Conservation (phyloP, 2,888 invertebrate genomes). For the Priocnemis perturbator region DNA sequence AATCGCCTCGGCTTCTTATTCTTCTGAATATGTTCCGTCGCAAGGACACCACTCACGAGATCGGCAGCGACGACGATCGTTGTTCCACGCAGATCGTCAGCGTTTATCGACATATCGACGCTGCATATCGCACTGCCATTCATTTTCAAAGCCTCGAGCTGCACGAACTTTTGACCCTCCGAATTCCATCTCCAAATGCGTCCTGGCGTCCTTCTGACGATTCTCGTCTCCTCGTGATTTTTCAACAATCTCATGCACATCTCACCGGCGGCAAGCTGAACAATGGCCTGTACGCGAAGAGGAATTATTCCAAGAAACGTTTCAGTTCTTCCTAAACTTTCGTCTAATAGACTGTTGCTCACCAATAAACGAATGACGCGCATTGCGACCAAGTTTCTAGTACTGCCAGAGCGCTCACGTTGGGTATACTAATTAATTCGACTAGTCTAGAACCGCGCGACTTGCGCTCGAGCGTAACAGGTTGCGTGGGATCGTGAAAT, state of each 20-base stretch:
- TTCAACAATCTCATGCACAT: slow-evolving; percentile 42
- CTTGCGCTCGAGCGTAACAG: no score
- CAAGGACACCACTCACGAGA: slow-evolving; percentile 58
- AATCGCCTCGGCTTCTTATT: background rate
- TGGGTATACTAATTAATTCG: no score
- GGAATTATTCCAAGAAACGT: no score
- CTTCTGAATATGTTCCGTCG: background rate
- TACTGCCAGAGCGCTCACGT: no score
- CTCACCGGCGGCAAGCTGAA: slow-evolving; percentile 26
- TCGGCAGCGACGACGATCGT: slow-evolving; percentile 66
- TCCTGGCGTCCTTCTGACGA: slow-evolving; percentile 34
- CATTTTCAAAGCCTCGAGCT: slow-evolving; percentile 49
- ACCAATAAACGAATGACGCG: no score
- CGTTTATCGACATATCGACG: slow-evolving; percentile 42
- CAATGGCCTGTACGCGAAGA: slow-evolving; percentile 33
- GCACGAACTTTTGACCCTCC: slow-evolving; percentile 41
- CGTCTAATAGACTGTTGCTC: no score
- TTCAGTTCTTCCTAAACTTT: no score
- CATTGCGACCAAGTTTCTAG: no score
- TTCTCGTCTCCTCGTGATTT: slow-evolving; percentile 23
- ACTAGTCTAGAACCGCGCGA: no score
- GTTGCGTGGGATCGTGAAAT: no score
- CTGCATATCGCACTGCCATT: slow-evolving; percentile 52
- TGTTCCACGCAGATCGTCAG: slow-evolving; percentile 58
- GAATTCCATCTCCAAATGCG: slow-evolving; percentile 53